These are phyloP conservation scores for Drosophila percnosoma DNA, from an alignment of 2,888 invertebrate genomes.

Conservation along the genomic window DNA sequence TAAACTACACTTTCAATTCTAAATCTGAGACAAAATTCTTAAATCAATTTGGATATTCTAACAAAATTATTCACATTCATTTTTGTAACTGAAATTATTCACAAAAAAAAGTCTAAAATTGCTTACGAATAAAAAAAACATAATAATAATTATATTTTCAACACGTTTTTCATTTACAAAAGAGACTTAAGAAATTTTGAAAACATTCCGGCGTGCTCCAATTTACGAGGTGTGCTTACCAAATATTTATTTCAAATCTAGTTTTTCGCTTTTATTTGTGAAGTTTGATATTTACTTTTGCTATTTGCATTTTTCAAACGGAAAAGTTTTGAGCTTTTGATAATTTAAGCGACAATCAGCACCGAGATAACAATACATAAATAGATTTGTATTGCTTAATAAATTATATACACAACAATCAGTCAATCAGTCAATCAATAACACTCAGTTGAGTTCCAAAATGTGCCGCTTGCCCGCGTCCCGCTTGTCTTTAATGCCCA, in stretches of 20 bases:
- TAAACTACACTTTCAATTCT: background rate
- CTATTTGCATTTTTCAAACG: background rate
- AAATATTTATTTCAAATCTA: background rate
- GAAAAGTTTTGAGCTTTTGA: background rate
- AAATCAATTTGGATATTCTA: background rate
- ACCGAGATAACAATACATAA: background rate
- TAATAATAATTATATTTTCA: background rate
- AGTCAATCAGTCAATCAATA: background rate
- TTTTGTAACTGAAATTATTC: background rate
- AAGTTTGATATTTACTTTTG: background rate
- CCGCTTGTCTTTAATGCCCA: slow-evolving; percentile 75
- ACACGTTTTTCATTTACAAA: background rate
- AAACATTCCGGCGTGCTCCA: background rate
- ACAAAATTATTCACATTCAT: background rate
- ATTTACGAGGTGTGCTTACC: background rate
- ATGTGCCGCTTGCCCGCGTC: slow-evolving; percentile 62
- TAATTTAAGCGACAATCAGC: background rate
- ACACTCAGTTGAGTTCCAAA: slow-evolving; percentile 63
- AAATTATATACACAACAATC: background rate
- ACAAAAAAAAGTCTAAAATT: background rate
- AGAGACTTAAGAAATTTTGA: background rate
- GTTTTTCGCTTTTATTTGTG: background rate
- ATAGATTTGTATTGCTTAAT: background rate
- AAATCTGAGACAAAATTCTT: background rate
- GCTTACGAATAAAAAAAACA: background rate